These are phyloP conservation scores for Odontocolon sp. DNA, from an alignment of 2,888 invertebrate species.

Conservation along the genomic window DNA sequence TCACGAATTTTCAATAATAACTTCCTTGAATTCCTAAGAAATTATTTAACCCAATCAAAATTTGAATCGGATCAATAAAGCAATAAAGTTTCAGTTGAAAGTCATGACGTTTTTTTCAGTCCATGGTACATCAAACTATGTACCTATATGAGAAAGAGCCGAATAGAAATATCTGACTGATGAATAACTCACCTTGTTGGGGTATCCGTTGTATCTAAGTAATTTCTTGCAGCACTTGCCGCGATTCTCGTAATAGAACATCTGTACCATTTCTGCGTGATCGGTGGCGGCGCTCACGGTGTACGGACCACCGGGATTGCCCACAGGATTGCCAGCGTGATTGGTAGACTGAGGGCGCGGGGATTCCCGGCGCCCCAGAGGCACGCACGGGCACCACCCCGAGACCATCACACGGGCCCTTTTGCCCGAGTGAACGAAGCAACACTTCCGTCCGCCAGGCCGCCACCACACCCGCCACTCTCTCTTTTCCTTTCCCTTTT, in stretches of 20 bases:
- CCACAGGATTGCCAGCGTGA: constrained; percentile 60
- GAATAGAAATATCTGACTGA: neutral
- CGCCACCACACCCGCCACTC: constrained; percentile 53
- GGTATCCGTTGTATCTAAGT: constrained; percentile 90
- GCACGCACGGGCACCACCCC: constrained; percentile 81
- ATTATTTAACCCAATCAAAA: too few relatives aligned
- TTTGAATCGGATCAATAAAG: too few relatives aligned
- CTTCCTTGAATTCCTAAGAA: too few relatives aligned
- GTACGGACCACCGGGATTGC: constrained; percentile 75
- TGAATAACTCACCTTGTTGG: constrained; percentile 86
- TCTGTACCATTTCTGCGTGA: constrained; percentile 83
- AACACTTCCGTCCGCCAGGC: constrained; percentile 63
- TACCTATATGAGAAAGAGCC: neutral
- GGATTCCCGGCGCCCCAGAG: constrained; percentile 81
- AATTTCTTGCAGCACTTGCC: constrained; percentile 92
- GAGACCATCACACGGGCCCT: constrained; percentile 79
- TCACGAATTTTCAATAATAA: too few relatives aligned
- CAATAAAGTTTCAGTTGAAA: too few relatives aligned
- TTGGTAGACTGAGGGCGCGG: constrained; percentile 77
- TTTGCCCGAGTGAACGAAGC: constrained; percentile 64
- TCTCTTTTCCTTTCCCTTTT: constrained; percentile 26
- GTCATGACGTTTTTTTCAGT: too few relatives aligned
- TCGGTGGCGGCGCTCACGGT: constrained; percentile 78
- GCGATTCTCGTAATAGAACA: constrained; percentile 89
- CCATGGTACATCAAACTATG: too few relatives aligned